Conservation (phyloP, 2,797 vertebrate genomes). For the Chelon labrosus region DNA sequence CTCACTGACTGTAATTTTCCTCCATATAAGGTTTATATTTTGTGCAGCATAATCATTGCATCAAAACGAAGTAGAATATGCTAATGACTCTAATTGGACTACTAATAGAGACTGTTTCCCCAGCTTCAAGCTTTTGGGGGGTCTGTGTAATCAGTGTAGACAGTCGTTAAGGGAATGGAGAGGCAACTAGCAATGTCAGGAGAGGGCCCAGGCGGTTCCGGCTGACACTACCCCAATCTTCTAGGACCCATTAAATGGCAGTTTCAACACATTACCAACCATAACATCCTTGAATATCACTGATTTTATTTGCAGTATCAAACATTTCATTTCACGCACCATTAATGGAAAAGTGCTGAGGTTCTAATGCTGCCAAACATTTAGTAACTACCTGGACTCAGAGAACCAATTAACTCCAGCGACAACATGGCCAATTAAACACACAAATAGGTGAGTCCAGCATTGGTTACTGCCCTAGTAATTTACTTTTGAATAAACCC, state of each 20-base stretch:
- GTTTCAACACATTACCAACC: conserved; percentile 99
- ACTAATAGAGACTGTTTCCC: conserved; percentile 99
- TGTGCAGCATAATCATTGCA: conserved; percentile 87
- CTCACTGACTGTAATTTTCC: conserved; percentile 68
- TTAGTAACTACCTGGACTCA: conserved; percentile 99
- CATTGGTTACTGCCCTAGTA: conserved; percentile 88
- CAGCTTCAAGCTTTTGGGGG: conserved; percentile 98
- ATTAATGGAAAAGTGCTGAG: conserved; percentile 99
- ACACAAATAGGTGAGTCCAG: conserved; percentile 98
- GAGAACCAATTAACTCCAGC: conserved; percentile 99
- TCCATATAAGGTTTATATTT: conserved; percentile 78
- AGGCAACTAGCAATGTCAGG: conserved; percentile 99
- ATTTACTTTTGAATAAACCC: conserved; percentile 82
- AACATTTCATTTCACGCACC: conserved; percentile 99
- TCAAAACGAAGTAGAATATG: conserved; percentile 98
- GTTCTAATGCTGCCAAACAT: conserved; percentile 99
- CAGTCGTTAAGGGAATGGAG: conserved; percentile 99
- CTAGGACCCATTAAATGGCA: conserved; percentile 99
- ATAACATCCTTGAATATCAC: conserved; percentile 99
- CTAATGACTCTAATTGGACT: conserved; percentile 99
- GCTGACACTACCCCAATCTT: conserved; percentile 99
- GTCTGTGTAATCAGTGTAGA: conserved; percentile 99
- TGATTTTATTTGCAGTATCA: conserved; percentile 99
- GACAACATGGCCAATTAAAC: conserved; percentile 99
- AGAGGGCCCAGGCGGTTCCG: conserved; percentile 99